A percentile compares a stretch with the other conserved stretches of the same genome.
Conservation (phyloP, 2,888 invertebrate species). For the Thera britannica region DNA sequence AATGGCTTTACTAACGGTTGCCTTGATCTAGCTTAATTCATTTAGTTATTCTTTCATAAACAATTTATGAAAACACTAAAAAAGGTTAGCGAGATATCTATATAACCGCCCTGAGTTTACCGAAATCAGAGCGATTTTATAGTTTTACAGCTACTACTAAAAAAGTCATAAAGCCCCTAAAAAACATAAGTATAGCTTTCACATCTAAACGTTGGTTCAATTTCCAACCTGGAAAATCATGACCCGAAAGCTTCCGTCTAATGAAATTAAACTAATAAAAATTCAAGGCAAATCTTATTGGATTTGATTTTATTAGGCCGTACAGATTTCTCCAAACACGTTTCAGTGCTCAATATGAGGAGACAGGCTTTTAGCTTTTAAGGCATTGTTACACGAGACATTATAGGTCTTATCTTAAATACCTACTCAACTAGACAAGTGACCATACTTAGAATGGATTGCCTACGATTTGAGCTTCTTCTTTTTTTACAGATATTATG, state of each 20-base stretch:
- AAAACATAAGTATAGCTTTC: not conserved
- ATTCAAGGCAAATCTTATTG: slow-evolving; percentile 22
- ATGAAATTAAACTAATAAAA: slow-evolving; percentile 13
- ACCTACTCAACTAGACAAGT: slow-evolving; percentile 1
- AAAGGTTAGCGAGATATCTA: too few relatives aligned
- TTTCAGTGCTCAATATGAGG: slow-evolving; percentile 34
- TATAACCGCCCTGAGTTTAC: too few relatives aligned
- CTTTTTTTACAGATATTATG: not conserved
- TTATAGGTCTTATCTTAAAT: slow-evolving; percentile 6
- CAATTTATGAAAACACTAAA: too few relatives aligned
- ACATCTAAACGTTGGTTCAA: not conserved
- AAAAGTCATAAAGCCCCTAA: too few relatives aligned
- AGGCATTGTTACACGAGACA: slow-evolving; percentile 34
- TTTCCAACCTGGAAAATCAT: slow-evolving; percentile 3
- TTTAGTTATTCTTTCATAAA: too few relatives aligned
- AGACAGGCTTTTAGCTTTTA: slow-evolving; percentile 37
- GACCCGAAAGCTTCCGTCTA: slow-evolving; percentile 4
- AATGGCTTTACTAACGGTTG: too few relatives aligned
- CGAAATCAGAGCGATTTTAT: too few relatives aligned
- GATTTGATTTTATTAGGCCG: slow-evolving; percentile 28
- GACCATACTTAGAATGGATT: not conserved
- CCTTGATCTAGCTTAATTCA: too few relatives aligned
- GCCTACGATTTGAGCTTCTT: not conserved
- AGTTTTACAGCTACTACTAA: too few relatives aligned
- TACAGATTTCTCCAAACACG: slow-evolving; percentile 33